phyloP scores from a whole-genome alignment of 2,888 invertebrate species.

The Mimachlamys varia region DNA sequence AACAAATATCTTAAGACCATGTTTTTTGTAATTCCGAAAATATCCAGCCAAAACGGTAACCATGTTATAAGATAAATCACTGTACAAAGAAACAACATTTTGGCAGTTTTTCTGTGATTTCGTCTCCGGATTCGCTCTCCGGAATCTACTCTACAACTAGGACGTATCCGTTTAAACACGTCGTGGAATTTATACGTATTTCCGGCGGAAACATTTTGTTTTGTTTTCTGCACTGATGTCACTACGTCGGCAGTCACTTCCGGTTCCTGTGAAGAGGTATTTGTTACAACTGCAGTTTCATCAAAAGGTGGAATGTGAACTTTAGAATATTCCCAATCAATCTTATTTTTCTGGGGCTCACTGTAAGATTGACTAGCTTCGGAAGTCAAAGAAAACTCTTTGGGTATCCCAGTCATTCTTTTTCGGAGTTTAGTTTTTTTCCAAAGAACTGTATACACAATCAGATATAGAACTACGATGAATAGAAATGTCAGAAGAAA shows the following conservation, averaged over 20 bases:
- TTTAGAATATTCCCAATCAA: constrained; percentile 14
- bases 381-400: neutral
- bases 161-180: neutral
- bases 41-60: constrained; percentile 75
- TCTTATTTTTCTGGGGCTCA: neutral
- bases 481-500: constrained; percentile 60
- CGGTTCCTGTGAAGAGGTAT: neutral
- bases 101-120: constrained; percentile 66
- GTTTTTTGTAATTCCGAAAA: constrained; percentile 66
- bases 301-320: neutral
- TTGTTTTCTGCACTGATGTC: constrained; percentile 28
- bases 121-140: constrained; percentile 45
- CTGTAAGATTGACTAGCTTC: neutral
- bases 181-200: neutral
- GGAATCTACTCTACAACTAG: neutral
- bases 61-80: constrained; percentile 70
- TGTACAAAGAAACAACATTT: constrained; percentile 73
- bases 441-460: constrained; percentile 68
- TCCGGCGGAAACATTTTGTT: neutral
- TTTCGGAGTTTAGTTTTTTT: constrained; percentile 57
- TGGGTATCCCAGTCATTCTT: neutral
- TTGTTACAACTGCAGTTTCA: neutral
- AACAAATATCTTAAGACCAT: constrained; percentile 66
- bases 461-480: constrained; percentile 66
- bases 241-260: neutral